Evolutionary conservation across 2,113 vertebrate species (phyloP).

Genomic region (Okapia johnstoni): DNA sequence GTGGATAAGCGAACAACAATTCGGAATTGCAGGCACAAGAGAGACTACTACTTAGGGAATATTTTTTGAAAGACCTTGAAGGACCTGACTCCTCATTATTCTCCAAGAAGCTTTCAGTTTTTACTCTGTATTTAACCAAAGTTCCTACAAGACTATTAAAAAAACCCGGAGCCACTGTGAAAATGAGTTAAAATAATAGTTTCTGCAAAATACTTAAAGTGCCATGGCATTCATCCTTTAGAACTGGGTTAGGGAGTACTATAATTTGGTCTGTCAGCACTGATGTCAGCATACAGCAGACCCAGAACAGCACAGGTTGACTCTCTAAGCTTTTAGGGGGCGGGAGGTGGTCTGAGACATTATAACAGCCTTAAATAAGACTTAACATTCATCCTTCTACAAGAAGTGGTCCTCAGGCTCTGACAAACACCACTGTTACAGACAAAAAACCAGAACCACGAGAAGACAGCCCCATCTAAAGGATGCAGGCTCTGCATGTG

Average conservation of each 20-base stretch:
- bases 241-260: not conserved
- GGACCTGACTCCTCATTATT: conserved; percentile 35
- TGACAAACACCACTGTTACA: not conserved
- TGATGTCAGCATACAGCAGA: not conserved
- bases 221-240: conserved; percentile 34
- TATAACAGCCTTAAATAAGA: not conserved
- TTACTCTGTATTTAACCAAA: conserved; percentile 55
- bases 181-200: conserved; percentile 61
- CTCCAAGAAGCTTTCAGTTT: conserved; percentile 30
- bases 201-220: conserved; percentile 37
- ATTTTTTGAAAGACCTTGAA: conserved; percentile 46
- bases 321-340: not conserved
- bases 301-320: not conserved
- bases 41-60: not conserved
- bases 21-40: not conserved
- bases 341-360: not conserved
- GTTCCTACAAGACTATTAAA: conserved; percentile 25
- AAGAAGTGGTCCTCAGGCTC: not conserved
- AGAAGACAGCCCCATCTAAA: not conserved
- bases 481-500: not conserved
- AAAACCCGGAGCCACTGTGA: not conserved
- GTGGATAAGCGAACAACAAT: not conserved
- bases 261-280: conserved; percentile 21
- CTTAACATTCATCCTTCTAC: not conserved
- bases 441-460: not conserved